Evolutionary conservation across 1,140 invertebrate genomes (phyloP), one percentile per base, ranked within the genome.

Genomic region (Tribolium madens): DNA sequence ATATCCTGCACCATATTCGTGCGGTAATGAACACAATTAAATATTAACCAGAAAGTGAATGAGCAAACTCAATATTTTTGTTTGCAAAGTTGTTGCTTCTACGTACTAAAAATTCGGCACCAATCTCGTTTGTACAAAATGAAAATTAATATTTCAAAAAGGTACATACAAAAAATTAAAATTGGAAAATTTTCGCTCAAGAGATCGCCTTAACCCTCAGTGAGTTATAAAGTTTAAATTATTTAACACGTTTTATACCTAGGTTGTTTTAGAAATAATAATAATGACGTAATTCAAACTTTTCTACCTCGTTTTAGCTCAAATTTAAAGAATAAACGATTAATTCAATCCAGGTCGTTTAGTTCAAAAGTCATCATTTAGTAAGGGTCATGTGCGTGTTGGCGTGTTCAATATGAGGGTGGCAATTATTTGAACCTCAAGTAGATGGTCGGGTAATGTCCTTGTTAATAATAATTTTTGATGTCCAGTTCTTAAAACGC

Each of bases 91-190:
- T 33, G 21, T 14, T 64, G 21, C 57, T 64, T n/a, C 0, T 17
- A 50, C 48, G 21, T 33, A 64, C 21, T 64, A 64, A 64, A 64
- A 64, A 64, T 64, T 64, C 57, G 57, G 9, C 21, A 12, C 26
- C 57, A 64, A 64, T 64, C 26, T 33, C 57, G 31, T 9, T 33
- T 64, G 21, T 64, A 12, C 18, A 64, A 64, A 64, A 64, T 64
- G 21, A 18, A 33, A 64, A 64, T 64, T 64, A 64, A 64, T 64
- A 64, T 33, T 64, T 21, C 17, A 64, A 26, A 14, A 12, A 12
- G n/a, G 21, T 64, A 14, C 31, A 33, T 3, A 33, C 57, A 64
- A 64, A 64, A 64, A 64, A 64, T 64, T 64, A 64, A 64, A 64
- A 64, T 12, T 26, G 15, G 10, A 26, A 33, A 33, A 12, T 64